Percentiles rank a stretch among this genome's conserved stretches.
phyloP scores from a whole-genome alignment of 2,113 vertebrate genomes.

The Callorhinus ursinus region DNA sequence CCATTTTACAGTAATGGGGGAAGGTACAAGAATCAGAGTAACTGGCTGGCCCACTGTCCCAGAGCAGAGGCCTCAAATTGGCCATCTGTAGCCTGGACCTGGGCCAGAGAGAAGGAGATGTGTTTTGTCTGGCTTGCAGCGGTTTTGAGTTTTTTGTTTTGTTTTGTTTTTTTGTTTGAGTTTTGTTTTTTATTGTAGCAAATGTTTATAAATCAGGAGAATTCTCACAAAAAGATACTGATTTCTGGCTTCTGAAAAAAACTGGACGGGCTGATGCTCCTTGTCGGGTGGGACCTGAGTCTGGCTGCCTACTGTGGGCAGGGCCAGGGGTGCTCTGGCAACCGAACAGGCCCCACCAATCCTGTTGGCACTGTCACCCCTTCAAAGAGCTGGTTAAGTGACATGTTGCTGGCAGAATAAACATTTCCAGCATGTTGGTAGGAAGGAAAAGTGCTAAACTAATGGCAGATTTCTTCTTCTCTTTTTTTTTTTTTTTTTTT shows the following conservation, averaged over 20 bases:
- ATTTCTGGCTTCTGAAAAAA: conserved; percentile 21
- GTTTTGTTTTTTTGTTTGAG: neutral
- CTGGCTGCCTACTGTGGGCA: neutral
- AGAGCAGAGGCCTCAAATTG: neutral
- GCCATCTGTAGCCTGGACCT: neutral
- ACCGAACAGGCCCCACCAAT: neutral
- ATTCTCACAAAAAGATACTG: conserved; percentile 31
- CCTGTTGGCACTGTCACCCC: too few species aligned
- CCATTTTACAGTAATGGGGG: neutral
- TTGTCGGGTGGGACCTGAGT: neutral
- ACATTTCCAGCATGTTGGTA: neutral
- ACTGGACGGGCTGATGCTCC: neutral
- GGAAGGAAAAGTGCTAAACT: neutral
- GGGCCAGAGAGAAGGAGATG: neutral
- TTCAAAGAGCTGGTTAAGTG: neutral
- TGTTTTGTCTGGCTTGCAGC: neutral
- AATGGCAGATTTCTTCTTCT: neutral
- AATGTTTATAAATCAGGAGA: conserved; percentile 39
- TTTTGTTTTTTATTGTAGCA: neutral
- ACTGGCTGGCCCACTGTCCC: too few species aligned
- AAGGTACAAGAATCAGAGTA: neutral
- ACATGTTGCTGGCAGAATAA: neutral
- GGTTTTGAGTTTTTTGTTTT: neutral
- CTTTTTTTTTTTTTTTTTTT: neutral
- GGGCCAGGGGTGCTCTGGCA: neutral